These are phyloP conservation scores for Semibalanus balanoides DNA, from an alignment of 1,140 invertebrate genomes.

Conservation along the genomic window DNA sequence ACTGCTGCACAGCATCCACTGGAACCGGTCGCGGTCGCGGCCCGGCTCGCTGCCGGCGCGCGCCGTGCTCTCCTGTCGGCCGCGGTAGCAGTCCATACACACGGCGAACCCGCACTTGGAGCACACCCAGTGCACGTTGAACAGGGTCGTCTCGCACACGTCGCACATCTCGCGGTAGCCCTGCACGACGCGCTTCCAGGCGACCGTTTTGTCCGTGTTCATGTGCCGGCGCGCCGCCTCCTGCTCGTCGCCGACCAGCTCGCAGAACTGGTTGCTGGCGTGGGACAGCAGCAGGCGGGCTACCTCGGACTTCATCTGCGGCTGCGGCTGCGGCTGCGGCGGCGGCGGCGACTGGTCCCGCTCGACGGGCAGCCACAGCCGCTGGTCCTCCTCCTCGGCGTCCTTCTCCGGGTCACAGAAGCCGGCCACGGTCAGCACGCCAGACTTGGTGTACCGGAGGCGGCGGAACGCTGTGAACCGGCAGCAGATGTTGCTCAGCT, in stretches of 20 bases:
- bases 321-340: slow-evolving; percentile 27
- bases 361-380: slow-evolving; percentile 59
- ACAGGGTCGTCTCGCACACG: slow-evolving; percentile 89
- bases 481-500: slow-evolving; percentile 65
- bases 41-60: slow-evolving; percentile 41
- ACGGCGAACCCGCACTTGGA: slow-evolving; percentile 92
- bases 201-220: slow-evolving; percentile 41
- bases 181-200: slow-evolving; percentile 87
- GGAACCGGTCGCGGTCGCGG: slow-evolving; percentile 40
- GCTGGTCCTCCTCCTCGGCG: slow-evolving; percentile 70
- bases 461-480: slow-evolving; percentile 88
- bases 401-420: slow-evolving; percentile 80
- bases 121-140: slow-evolving; percentile 96
- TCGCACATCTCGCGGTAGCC: slow-evolving; percentile 93
- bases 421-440: slow-evolving; percentile 70
- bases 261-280: slow-evolving; percentile 89
- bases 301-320: slow-evolving; percentile 65
- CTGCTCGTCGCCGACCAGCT: slow-evolving; percentile 75
- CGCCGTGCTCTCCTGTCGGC: slow-evolving; percentile 42
- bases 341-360: slow-evolving; percentile 27
- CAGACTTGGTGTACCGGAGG: slow-evolving; percentile 73
- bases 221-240: slow-evolving; percentile 48
- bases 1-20: slow-evolving; percentile 77
- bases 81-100: slow-evolving; percentile 89
- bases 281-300: slow-evolving; percentile 72